Base-by-base conservation (phyloP, 2,113 vertebrate genomes). In the Larimichthys crocea region DNA sequence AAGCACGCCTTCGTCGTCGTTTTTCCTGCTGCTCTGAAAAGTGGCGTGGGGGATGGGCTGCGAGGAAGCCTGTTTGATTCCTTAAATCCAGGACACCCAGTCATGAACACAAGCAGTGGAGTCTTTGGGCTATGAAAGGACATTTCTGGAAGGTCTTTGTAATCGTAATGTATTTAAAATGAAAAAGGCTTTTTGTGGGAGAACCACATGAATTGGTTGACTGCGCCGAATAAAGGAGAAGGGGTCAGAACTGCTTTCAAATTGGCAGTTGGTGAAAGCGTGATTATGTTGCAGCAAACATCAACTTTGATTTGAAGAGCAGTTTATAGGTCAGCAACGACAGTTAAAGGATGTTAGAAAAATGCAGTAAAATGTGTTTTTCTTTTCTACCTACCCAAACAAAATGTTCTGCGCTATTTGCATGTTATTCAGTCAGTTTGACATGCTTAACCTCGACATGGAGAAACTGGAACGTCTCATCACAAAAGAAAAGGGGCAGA, bases 11-110 rank as follows among this genome's bases (percentile, higher is more conserved):
- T 84, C 79, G 65, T 87, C 79, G 65, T 87, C 79, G 59, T 87
- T 92, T 90, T 91, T 87, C 82, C 85, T 92, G 88, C 92, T 91
- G 89, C 89, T 92, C 85, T 89, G 86, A 89, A 92, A 40, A 92
- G 89, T 89, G 91, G 85, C 46, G 16, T 84, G 91, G 91, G 91
- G 92, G 91, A 90, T 77, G 91, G 92, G 85, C 67, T 35, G 31
- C 0, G 42, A 92, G 86, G 85, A 90, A 88, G 93, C 89, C 88
- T 86, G 88, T 89, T 91, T 88, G 90, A 92, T 90, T 91, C 89
- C 81, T 91, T 82, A 89, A 92, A 93, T 84, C 89, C 89, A 92
- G 84, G 91, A 91, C 89, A 86, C 80, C 82, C 82, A 84, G 88
- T 64, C 76, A 77, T 46, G 84, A 91, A 74, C 79, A 50, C 87